phyloP scores from a whole-genome alignment of 2,888 invertebrate species.

The Chloroclysta siterata region DNA sequence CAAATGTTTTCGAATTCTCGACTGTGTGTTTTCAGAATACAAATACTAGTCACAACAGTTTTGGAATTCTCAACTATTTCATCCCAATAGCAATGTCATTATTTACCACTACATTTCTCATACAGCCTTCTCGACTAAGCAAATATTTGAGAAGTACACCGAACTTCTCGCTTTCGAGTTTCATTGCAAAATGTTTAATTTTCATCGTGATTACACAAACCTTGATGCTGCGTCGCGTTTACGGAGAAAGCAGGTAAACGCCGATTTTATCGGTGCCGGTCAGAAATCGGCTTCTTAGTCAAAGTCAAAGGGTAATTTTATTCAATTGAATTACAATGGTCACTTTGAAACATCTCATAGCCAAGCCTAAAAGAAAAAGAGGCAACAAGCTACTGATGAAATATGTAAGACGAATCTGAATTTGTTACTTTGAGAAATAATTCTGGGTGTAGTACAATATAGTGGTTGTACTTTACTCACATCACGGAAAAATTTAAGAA shows the following conservation, averaged over 20 bases:
- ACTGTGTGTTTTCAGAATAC: not conserved
- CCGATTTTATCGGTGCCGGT: not conserved
- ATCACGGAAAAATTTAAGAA: too few relatives aligned
- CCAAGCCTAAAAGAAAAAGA: too few relatives aligned
- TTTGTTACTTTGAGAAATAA: too few relatives aligned
- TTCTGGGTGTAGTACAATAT: too few relatives aligned
- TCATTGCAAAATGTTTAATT: conserved; percentile 33
- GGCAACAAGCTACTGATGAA: too few relatives aligned
- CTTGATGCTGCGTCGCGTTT: conserved; percentile 20
- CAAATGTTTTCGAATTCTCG: too few relatives aligned
- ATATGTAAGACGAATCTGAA: too few relatives aligned
- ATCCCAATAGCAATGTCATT: not conserved
- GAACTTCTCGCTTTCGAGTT: conserved; percentile 8
- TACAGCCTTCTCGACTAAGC: conserved; percentile 9
- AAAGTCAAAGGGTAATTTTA: too few relatives aligned
- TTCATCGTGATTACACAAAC: conserved; percentile 27
- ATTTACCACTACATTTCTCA: conserved; percentile 5
- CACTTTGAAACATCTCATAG: too few relatives aligned
- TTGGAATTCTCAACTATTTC: not conserved
- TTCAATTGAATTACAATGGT: too few relatives aligned
- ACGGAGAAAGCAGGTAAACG: conserved; percentile 10
- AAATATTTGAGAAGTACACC: conserved; percentile 25
- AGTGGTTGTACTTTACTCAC: too few relatives aligned
- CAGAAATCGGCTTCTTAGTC: not conserved
- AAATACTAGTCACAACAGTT: not conserved